phyloP scores from a whole-genome alignment of 2,113 vertebrate genomes.

The Nesogale talazaci region DNA sequence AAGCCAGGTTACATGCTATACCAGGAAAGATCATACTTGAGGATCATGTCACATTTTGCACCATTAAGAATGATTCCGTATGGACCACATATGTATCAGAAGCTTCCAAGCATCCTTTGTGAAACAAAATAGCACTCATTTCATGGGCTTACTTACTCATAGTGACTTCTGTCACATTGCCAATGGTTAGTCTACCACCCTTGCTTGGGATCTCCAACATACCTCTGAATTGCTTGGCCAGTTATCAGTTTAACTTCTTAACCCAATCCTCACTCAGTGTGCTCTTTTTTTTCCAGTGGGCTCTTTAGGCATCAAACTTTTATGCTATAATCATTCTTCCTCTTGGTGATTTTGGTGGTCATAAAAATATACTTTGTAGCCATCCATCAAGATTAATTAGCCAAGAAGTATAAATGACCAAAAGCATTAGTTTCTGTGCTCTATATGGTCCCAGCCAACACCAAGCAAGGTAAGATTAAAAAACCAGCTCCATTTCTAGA shows the following conservation, averaged over 20 bases:
- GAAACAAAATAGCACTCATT: not conserved
- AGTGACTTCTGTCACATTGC: not conserved
- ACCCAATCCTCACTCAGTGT: not conserved
- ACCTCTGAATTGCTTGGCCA: not conserved
- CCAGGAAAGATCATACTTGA: not conserved
- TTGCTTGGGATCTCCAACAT: not conserved
- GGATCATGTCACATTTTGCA: constrained; percentile 13
- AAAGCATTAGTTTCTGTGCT: not conserved
- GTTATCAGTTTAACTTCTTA: not conserved
- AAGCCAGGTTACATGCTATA: constrained; percentile 10
- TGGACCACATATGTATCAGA: not conserved
- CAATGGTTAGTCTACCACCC: not conserved
- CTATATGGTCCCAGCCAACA: not conserved
- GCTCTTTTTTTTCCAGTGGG: not conserved
- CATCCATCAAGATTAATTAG: not conserved
- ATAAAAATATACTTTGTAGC: not conserved
- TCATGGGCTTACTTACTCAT: not conserved
- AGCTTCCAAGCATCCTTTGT: not conserved
- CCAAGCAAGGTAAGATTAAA: not conserved
- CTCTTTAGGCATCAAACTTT: not conserved
- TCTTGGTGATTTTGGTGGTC: not conserved
- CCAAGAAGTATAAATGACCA: not conserved
- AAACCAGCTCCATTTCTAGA: not conserved
- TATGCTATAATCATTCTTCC: not conserved
- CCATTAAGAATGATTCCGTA: not conserved